These are phyloP conservation scores for Zaprionus lineosus DNA, from an alignment of 2,888 invertebrate genomes.

Conservation along the genomic window DNA sequence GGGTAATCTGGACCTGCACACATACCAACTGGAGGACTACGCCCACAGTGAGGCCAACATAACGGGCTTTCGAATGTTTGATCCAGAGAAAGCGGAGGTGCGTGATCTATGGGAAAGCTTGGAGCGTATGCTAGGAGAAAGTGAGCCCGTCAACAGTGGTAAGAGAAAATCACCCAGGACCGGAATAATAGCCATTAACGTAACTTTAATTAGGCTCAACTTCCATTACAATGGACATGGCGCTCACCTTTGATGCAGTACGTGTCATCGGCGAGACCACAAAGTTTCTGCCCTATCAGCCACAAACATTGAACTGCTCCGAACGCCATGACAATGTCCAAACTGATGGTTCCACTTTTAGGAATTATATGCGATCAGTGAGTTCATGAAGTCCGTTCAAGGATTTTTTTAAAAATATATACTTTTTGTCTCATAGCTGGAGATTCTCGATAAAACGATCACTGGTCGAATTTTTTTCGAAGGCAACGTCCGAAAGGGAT, in stretches of 20 bases:
- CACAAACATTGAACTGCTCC: slow-evolving; percentile 85
- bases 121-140: slow-evolving; percentile 58
- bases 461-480: slow-evolving; percentile 91
- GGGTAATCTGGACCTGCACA: slow-evolving; percentile 89
- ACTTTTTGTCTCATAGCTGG: slow-evolving; percentile 35
- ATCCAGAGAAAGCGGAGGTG: slow-evolving; percentile 84
- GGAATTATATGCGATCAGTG: slow-evolving; percentile 87
- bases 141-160: slow-evolving; percentile 46
- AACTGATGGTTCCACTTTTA: slow-evolving; percentile 90
- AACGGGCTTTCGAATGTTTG: slow-evolving; percentile 88
- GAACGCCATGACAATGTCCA: slow-evolving; percentile 86
- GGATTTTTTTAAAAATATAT: background rate
- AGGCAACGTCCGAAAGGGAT: slow-evolving; percentile 88
- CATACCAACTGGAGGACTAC: slow-evolving; percentile 88
- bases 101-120: slow-evolving; percentile 78
- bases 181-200: background rate
- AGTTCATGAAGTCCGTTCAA: background rate
- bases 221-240: slow-evolving; percentile 86
- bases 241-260: slow-evolving; percentile 93
- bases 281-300: slow-evolving; percentile 85
- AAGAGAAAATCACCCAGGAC: background rate
- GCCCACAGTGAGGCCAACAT: slow-evolving; percentile 92
- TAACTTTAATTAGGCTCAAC: slow-evolving; percentile 60
- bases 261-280: slow-evolving; percentile 90
- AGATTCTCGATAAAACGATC: slow-evolving; percentile 84